These are phyloP conservation scores for Tetramorium simillimum DNA, from an alignment of 1,140 invertebrate genomes.

Conservation along the genomic window DNA sequence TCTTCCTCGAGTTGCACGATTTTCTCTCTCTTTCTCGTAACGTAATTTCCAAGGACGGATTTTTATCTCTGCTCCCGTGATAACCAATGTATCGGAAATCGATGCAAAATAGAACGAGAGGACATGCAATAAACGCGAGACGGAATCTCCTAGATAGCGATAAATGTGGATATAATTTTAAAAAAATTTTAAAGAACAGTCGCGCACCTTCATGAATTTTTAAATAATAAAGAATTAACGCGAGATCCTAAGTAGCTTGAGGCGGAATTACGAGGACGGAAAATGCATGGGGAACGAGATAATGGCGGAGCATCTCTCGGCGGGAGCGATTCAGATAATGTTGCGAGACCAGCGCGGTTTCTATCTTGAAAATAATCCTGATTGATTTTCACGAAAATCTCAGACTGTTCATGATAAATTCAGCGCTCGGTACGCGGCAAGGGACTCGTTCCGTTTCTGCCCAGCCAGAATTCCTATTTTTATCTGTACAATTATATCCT, in stretches of 20 bases:
- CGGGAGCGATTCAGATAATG: neutral
- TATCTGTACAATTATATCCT: conserved; percentile 46
- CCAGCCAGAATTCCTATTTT: conserved; percentile 46
- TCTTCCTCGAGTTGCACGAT: conserved; percentile 14
- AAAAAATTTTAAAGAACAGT: neutral
- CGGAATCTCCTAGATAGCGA: conserved; percentile 8
- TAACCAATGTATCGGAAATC: conserved; percentile 53
- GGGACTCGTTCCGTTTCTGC: neutral
- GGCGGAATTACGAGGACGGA: neutral
- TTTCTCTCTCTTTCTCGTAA: neutral
- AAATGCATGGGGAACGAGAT: neutral
- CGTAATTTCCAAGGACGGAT: conserved; percentile 31
- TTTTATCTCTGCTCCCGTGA: conserved; percentile 43
- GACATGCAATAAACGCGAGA: conserved; percentile 28
- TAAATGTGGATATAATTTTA: conserved; percentile 15
- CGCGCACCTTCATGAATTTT: conserved; percentile 1
- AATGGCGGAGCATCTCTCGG: neutral
- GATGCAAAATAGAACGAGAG: conserved; percentile 40
- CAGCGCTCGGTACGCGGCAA: neutral
- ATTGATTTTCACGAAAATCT: conserved; percentile 22
- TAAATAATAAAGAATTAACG: conserved; percentile 19
- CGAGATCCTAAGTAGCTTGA: neutral
- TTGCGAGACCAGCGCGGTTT: neutral
- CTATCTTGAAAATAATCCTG: neutral
- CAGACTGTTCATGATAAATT: conserved; percentile 17